These are phyloP conservation scores for Diploscapter pachys DNA, from an alignment of 1,140 invertebrate genomes.

Conservation along the genomic window DNA sequence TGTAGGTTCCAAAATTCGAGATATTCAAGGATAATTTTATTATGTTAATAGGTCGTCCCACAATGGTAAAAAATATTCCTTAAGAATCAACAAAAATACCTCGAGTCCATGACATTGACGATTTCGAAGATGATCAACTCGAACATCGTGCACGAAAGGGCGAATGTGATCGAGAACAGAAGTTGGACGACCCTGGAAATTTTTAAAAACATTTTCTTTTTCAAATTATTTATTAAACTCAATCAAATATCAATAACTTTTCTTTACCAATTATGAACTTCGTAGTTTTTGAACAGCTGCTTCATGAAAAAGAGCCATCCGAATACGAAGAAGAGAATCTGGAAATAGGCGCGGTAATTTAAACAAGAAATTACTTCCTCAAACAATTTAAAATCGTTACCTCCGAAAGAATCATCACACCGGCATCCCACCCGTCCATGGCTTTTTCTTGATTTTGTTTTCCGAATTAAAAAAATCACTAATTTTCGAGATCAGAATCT, in stretches of 20 bases:
- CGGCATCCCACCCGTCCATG: slow-evolving; percentile 5
- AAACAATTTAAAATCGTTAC: neutral
- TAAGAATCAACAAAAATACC: slow-evolving; percentile 62
- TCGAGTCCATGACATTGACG: slow-evolving; percentile 80
- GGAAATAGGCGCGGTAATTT: neutral
- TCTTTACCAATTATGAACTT: slow-evolving; percentile 63
- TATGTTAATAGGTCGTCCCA: no score
- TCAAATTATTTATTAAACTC: slow-evolving; percentile 20
- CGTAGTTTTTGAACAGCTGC: slow-evolving; percentile 94
- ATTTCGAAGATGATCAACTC: slow-evolving; percentile 99
- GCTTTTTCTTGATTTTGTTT: no score
- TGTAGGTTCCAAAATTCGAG: no score
- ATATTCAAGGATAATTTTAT: no score
- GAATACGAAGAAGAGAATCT: slow-evolving; percentile 79
- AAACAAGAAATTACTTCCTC: neutral
- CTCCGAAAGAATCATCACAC: slow-evolving; percentile 12
- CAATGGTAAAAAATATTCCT: neutral
- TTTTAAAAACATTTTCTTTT: neutral
- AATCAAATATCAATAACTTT: no score
- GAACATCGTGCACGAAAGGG: slow-evolving; percentile 97
- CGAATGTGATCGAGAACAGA: slow-evolving; percentile 93
- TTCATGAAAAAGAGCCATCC: slow-evolving; percentile 99
- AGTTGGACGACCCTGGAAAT: slow-evolving; percentile 78
- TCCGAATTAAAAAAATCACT: no score
- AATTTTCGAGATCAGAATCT: no score